phyloP scores from a whole-genome alignment of 2,113 vertebrate genomes.

The Sminthopsis crassicaudata region DNA sequence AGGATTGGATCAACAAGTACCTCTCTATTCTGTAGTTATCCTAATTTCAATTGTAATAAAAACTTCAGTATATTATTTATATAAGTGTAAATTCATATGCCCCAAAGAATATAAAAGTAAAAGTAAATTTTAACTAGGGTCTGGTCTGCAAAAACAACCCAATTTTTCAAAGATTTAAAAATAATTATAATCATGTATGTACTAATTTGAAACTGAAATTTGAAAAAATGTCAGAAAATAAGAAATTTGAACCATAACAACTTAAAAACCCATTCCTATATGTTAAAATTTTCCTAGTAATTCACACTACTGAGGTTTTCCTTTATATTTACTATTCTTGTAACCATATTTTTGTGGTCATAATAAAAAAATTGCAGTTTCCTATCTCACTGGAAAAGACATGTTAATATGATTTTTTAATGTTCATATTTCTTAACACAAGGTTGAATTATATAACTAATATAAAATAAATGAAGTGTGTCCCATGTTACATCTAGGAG shows the following conservation, averaged over 20 bases:
- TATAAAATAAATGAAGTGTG: conserved; percentile 17
- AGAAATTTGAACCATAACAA: background rate
- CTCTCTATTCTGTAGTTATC: conserved; percentile 16
- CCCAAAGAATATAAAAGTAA: background rate
- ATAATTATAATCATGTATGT: conserved; percentile 27
- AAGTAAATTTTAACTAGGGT: conserved; percentile 17
- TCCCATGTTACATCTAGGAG: conserved; percentile 16
- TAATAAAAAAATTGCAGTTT: conserved; percentile 59
- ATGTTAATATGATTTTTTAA: conserved; percentile 52
- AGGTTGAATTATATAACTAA: conserved; percentile 39
- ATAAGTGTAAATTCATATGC: background rate
- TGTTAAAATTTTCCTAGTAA: conserved; percentile 39
- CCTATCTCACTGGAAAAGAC: conserved; percentile 30
- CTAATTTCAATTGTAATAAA: conserved; percentile 38
- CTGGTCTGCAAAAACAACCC: conserved; percentile 14
- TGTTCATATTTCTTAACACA: background rate
- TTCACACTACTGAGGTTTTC: conserved; percentile 48
- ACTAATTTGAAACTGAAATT: conserved; percentile 17
- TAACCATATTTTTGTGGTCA: conserved; percentile 18
- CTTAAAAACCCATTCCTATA: background rate
- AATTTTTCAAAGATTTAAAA: conserved; percentile 35
- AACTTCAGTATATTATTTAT: conserved; percentile 33
- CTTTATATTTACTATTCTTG: conserved; percentile 32
- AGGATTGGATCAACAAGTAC: background rate
- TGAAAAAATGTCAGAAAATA: conserved; percentile 38